Base-by-base conservation (phyloP, 2,888 invertebrate species). In the Drosophila lacicola region DNA sequence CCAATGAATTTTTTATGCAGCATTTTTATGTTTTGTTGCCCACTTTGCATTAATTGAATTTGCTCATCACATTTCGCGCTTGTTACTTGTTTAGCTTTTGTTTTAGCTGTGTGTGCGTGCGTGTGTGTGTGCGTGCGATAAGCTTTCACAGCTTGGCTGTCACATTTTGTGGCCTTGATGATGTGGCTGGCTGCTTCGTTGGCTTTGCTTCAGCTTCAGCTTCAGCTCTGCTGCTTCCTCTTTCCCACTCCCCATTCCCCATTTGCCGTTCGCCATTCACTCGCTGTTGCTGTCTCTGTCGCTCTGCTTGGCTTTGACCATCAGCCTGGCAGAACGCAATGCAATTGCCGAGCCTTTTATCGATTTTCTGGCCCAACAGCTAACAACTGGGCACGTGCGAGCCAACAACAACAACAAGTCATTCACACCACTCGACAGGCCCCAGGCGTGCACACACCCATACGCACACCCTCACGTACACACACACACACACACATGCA, bases 311-410 rank as follows among this genome's bases (percentile, higher is more conserved):
- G 36, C 42, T 75, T 66, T 75, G 75, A 60, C 60, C 74, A 73
- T 67, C 37, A 60, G 29, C 3, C 29, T n/a, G 41, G 44, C 53
- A 65, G 53, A 75, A 63, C 70, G 73, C 66, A 81, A 61, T 77
- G 73, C 82, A 80, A 68, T 70, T 70, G 82, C 66, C 82, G 87
- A 78, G 84, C 87, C 87, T 79, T 83, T 83, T 83, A 83, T 83
- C 61, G 69, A 67, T 65, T 77, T 80, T 70, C 50, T 68, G 63
- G 49, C 49, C 36, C 62, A 60, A 54, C 54, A 64, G 45, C 50
- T 33, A 53, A 46, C 53, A 57, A 55, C 66, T 56, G 65, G 78
- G 87, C 81, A 84, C 84, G 82, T 79, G 84, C 74, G 57, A 56
- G 21, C 44, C 44, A 66, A 49, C 62, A 76, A 66, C 63, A 76